Base-by-base conservation (phyloP, 2,113 vertebrate species). In the Agapornis roseicollis region DNA sequence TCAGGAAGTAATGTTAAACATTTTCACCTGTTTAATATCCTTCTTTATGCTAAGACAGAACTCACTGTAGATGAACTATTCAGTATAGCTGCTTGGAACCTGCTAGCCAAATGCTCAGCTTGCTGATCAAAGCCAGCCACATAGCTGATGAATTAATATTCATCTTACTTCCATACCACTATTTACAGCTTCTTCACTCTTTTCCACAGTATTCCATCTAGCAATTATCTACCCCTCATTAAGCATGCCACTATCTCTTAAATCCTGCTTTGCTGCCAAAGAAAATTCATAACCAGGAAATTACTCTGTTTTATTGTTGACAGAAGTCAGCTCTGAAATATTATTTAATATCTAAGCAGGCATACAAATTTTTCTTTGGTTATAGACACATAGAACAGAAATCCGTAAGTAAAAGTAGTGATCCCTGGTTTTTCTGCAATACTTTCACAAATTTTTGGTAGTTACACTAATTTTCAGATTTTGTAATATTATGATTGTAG, bases 231-330 rank as follows among this genome's bases (percentile, higher is more conserved):
- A 55, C 11, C 46, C 41, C 9, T 91, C 87, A 82, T 96, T 94
- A 90, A 95, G 70, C 87, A 73, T 91, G 84, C 87, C 93, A 89
- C 7, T 87, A 85, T 61, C 66, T 93, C 89, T 89, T 89, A 82
- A 89, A 76, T 92, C n/a, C 41, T 79, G 53, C 66, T 88, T 95
- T 87, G 70, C 81, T 87, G 70, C 86, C 74, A 49, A 52, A 71
- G 68, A 93, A 79, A 60, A 29, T 68, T 88, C n/a, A 79, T 71
- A 60, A 49, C 46, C 23, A 78, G 72, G 72, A 88, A 90, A 89
- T 93, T 33, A 25, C 15, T 89, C 52, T 79, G 63, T 17, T 94
- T 85, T 90, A 61, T 44, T 80, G 73, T 63, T 94, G 64, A 80
- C 55, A 60, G n/a, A 84, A 81, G 17, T 87, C 61, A 47, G 13